Base-by-base conservation (phyloP, 2,113 vertebrate species). In the Astatotilapia flaviijosephi region DNA sequence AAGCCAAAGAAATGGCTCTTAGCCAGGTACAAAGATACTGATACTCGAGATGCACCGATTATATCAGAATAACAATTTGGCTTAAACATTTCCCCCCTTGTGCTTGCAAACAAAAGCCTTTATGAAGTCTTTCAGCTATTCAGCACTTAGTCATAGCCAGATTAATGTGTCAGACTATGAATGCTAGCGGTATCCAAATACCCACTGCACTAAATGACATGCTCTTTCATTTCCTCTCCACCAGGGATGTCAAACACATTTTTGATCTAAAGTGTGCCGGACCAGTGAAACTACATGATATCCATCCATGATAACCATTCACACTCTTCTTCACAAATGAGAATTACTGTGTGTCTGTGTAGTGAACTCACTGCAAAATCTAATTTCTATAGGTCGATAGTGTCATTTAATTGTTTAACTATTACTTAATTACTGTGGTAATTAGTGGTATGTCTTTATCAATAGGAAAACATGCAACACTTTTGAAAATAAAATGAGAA, bases 351-450 rank as follows among this genome's bases (percentile, higher is more conserved):
- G 56, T 60, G 12, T 26, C 10, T 19, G 31, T 2, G 58, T 2
- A 35, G 58, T 62, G 58, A 62, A n/a, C 31, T 62, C 58, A 62
- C 58, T 62, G 31, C 31, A 62, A 12, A 62, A 62, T 62, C 58
- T 0, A 62, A 33, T 33, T 33, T 62, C 28, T 19, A 19, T 19
- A 33, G 28, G 58, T 62, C 15, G 0, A 60, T 0, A 0, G 15
- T 0, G 17, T 62, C 60, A 65, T n/a, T 65, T 35, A 35, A 65
- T 65, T 65, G 17, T 65, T 35, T 65, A n/a, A 35, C 9, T n/a
- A 65, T 65, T 35, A n/a, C 6, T 35, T 62, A 3, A 62, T 62
- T 35, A 35, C 58, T 35, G 58, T 62, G 6, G 0, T 35, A n/a
- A 62, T 62, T n/a, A 35, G 31, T 62, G 17, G 31, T 65, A 65